Conservation (phyloP, 2,888 invertebrate genomes). For the Nebria salina region DNA sequence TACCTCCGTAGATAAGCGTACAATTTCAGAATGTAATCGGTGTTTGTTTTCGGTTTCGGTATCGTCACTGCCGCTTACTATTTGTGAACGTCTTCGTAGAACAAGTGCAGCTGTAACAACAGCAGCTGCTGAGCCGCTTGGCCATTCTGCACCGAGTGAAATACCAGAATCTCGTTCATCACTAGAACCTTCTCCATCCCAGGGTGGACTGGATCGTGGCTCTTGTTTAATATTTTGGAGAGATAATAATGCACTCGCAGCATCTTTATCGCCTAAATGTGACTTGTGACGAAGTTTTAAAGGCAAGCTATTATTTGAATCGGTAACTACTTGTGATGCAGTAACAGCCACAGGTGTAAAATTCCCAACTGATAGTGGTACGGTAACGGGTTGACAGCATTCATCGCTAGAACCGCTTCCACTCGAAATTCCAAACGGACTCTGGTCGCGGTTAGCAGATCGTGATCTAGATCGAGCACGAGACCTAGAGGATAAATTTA, state of each 20-base stretch:
- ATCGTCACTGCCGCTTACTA: slow-evolving; percentile 57
- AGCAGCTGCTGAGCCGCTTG: slow-evolving; percentile 59
- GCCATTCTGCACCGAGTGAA: slow-evolving; percentile 79
- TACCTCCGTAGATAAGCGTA: slow-evolving; percentile 89
- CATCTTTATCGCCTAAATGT: slow-evolving; percentile 89
- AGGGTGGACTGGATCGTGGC: slow-evolving; percentile 82
- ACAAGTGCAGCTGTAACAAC: slow-evolving; percentile 54
- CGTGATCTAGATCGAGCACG: slow-evolving; percentile 59
- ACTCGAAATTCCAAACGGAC: slow-evolving; percentile 84
- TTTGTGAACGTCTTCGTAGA: slow-evolving; percentile 55
- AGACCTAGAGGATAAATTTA: slow-evolving; percentile 75
- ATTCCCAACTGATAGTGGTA: slow-evolving; percentile 62
- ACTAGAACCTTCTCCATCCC: slow-evolving; percentile 90
- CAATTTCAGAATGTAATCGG: slow-evolving; percentile 85
- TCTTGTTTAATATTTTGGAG: slow-evolving; percentile 89
- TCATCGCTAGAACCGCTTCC: slow-evolving; percentile 70
- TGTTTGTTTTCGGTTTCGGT: slow-evolving; percentile 71
- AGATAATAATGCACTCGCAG: slow-evolving; percentile 81
- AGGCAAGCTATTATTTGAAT: slow-evolving; percentile 83
- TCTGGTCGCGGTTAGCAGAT: slow-evolving; percentile 66
- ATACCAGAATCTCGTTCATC: slow-evolving; percentile 92
- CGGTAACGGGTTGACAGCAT: slow-evolving; percentile 54
- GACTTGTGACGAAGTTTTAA: slow-evolving; percentile 92
- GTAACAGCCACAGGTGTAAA: slow-evolving; percentile 56
- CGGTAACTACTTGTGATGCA: slow-evolving; percentile 60